Percentiles rank a stretch among this genome's conserved stretches.
phyloP scores from a whole-genome alignment of 2,113 vertebrate genomes.

The Lamprotornis superbus region DNA sequence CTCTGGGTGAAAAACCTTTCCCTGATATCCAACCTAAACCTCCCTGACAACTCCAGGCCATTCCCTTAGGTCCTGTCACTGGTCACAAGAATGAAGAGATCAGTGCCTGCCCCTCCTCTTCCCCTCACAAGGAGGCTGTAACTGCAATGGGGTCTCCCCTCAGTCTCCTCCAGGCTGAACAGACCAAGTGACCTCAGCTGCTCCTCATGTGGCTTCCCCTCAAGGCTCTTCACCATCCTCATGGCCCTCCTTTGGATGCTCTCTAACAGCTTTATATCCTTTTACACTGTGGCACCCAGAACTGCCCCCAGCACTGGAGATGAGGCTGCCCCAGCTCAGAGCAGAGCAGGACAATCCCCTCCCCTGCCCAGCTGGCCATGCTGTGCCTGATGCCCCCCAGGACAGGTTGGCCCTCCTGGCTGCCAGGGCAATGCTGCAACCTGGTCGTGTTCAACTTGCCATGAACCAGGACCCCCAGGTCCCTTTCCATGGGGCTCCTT shows the following conservation, averaged over 20 bases:
- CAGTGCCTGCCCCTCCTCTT: neutral
- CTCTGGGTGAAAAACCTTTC: neutral
- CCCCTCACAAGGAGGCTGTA: neutral
- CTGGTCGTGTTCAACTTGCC: accelerated
- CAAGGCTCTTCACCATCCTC: neutral
- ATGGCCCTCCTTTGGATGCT: accelerated
- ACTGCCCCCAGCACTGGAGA: neutral
- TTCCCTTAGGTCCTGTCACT: neutral
- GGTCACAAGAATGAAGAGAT: neutral
- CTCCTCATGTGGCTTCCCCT: accelerated
- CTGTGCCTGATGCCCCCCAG: neutral
- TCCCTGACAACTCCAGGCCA: neutral
- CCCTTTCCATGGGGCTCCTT: accelerated
- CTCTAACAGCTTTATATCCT: accelerated
- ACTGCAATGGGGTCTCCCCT: neutral
- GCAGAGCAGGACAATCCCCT: neutral
- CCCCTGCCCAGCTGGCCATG: accelerated
- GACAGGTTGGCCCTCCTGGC: neutral
- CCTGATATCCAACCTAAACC: neutral
- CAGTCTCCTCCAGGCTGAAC: neutral
- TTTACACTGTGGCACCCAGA: accelerated
- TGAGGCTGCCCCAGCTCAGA: accelerated
- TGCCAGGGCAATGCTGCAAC: neutral
- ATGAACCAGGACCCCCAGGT: accelerated
- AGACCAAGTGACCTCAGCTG: accelerated